Evolutionary conservation across 1,140 invertebrate genomes (phyloP).

Genomic region (Heliconius hermathena): DNA sequence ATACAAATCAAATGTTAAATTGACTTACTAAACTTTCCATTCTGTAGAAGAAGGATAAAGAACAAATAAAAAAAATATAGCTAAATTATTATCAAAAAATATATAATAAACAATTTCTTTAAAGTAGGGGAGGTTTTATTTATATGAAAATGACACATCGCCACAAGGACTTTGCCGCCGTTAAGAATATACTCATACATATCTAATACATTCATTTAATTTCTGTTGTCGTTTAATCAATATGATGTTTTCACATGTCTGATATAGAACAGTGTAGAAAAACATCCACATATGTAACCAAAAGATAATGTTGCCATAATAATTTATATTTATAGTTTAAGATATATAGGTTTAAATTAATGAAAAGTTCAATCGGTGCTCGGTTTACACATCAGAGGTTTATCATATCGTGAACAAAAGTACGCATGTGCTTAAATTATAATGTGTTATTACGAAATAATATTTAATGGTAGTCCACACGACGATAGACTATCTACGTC

Average conservation of each 20-base stretch:
- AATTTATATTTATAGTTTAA: conserved; percentile 61
- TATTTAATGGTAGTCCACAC: conserved; percentile 37
- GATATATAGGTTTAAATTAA: conserved; percentile 51
- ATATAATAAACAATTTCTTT: background rate
- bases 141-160: background rate
- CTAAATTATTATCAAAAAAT: no score
- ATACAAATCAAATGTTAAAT: no score
- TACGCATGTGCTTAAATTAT: conserved; percentile 27
- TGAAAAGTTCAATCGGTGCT: conserved; percentile 64
- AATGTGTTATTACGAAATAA: conserved; percentile 42
- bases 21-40: no score
- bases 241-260: background rate
- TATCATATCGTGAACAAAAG: conserved; percentile 29
- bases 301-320: conserved; percentile 77
- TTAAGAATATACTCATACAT: conserved; percentile 58
- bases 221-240: conserved; percentile 6
- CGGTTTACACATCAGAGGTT: conserved; percentile 61
- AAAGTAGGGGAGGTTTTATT: background rate
- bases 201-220: conserved; percentile 45
- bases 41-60: no score
- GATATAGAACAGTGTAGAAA: background rate
- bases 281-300: conserved; percentile 63
- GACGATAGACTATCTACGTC: conserved; percentile 10
- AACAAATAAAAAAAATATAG: no score
- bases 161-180: conserved; percentile 20